A percentile compares a stretch with the other conserved stretches of the same genome.
These are phyloP conservation scores for Dendroctonus ponderosae DNA, from an alignment of 1,140 invertebrate species.

Conservation along the genomic window DNA sequence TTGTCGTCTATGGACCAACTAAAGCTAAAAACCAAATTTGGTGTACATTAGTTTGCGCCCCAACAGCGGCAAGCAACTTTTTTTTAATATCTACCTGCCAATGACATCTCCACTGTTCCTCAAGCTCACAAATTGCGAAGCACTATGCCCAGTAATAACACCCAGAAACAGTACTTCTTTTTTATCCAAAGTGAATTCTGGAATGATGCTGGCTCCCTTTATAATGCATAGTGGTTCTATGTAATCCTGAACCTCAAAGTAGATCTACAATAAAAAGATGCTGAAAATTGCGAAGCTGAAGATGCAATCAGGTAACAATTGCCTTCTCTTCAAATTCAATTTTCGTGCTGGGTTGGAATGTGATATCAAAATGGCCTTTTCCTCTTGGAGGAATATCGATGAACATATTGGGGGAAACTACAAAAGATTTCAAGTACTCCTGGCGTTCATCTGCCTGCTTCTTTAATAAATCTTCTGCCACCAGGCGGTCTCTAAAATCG, in stretches of 20 bases:
- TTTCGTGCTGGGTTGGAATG: slow-evolving; percentile 8
- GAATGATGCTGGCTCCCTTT: slow-evolving; percentile 45
- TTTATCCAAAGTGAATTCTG: slow-evolving; percentile 48
- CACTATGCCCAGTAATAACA: slow-evolving; percentile 43
- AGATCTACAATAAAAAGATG: slow-evolving; percentile 39
- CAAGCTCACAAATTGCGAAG: slow-evolving; percentile 43
- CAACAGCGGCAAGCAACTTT: slow-evolving; percentile 3
- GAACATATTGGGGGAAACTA: slow-evolving; percentile 12
- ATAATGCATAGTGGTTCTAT: slow-evolving; percentile 46
- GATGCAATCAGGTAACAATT: slow-evolving; percentile 12
- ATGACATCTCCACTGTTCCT: slow-evolving; percentile 52
- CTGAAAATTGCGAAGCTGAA: slow-evolving; percentile 6
- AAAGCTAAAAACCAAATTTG: slow-evolving; percentile 27
- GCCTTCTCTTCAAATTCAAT: slow-evolving; percentile 21
- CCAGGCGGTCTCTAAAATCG: slow-evolving; percentile 15
- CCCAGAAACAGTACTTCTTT: slow-evolving; percentile 47
- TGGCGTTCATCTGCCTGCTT: slow-evolving; percentile 28
- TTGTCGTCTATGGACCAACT: slow-evolving; percentile 25
- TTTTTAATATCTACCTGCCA: slow-evolving; percentile 48
- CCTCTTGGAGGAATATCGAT: slow-evolving; percentile 7
- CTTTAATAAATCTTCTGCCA: background rate
- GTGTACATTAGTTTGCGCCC: background rate
- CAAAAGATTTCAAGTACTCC: slow-evolving; percentile 17
- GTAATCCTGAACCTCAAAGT: slow-evolving; percentile 42
- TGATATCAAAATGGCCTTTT: slow-evolving; percentile 17